Evolutionary conservation across 2,888 invertebrate species (phyloP), one percentile per base, ranked within the genome.

Genomic region (Spilarctia lutea): DNA sequence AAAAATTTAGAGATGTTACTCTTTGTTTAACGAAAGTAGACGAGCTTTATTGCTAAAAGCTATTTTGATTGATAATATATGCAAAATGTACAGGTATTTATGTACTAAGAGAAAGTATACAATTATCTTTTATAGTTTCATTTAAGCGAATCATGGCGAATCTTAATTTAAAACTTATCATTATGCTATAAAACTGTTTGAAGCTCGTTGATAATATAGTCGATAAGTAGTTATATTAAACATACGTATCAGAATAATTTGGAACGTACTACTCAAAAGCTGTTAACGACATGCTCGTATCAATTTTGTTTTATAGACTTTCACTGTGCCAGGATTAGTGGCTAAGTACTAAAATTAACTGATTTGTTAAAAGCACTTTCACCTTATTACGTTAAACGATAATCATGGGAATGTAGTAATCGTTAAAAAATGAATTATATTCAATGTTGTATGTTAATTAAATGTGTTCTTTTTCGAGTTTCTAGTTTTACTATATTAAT

Each of bases 291-390:
- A 30, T 77, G 77, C 76, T 80, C 71, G 79, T 77, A 80, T 70
- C 77, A 79, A 79, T 83, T 79, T 83, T 76, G 76, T 76, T 78
- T 77, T 71, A 75, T 72, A 71, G 65, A 76, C 86, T 86, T 86
- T 87, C 86, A 70, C 86, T 72, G 72, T 75, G 70, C 75, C 76
- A 80, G 73, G 76, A 83, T 80, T 83, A 79, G 68, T 68, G 39
- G 75, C 75, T 70, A 60, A 79, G 79, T 84, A 80, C 73, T 69
- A 69, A 69, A 80, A 81, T 86, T 81, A 84, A 74, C 80, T 79
- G 81, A 83, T 75, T 74, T 67, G 72, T 72, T 78, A 79, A 70
- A 72, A 78, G 84, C 82, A 84, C 87, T 87, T 87, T 87, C 87
- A 81, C 87, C 81, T 77, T 45, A 71, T 77, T 71, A 65, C 65